A percentile compares a stretch with the other conserved stretches of the same genome.
These are phyloP conservation scores for Turnix velox DNA, from an alignment of 2,113 vertebrate genomes.

Conservation along the genomic window DNA sequence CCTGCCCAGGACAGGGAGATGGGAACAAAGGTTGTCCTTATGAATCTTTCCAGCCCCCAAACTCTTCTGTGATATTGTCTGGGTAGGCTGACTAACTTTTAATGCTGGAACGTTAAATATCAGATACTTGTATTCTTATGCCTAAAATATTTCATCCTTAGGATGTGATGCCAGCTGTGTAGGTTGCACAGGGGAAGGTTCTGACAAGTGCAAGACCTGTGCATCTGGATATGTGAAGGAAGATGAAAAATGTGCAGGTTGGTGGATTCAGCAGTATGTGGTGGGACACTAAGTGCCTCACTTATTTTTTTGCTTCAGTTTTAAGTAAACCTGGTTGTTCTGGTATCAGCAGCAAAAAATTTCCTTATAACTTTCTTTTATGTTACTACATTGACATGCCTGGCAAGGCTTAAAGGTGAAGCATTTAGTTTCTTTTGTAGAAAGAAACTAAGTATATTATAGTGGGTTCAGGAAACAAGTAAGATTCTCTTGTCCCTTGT, in stretches of 20 bases:
- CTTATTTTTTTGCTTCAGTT: neutral
- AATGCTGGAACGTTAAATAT: neutral
- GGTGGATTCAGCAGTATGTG: neutral
- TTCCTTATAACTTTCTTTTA: neutral
- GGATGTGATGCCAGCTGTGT: slow-evolving; percentile 84
- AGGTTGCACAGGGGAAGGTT: slow-evolving; percentile 83
- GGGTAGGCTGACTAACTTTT: neutral
- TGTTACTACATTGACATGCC: neutral
- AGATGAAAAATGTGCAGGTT: slow-evolving; percentile 83
- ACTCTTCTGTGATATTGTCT: neutral
- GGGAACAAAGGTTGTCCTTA: neutral
- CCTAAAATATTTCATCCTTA: slow-evolving; percentile 33
- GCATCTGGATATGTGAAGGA: slow-evolving; percentile 75
- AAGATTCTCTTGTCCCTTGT: neutral
- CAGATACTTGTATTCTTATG: neutral
- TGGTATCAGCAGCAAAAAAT: neutral
- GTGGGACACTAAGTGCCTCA: neutral
- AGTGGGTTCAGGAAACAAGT: neutral
- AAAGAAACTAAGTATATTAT: neutral
- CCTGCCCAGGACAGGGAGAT: fast-evolving
- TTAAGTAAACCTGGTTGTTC: neutral
- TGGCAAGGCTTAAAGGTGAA: neutral
- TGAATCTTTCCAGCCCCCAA: neutral
- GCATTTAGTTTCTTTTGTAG: fast-evolving
- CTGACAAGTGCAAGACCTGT: slow-evolving; percentile 78